Base-by-base conservation (phyloP, 2,888 invertebrate genomes). In the Hoplodrina ambigua region DNA sequence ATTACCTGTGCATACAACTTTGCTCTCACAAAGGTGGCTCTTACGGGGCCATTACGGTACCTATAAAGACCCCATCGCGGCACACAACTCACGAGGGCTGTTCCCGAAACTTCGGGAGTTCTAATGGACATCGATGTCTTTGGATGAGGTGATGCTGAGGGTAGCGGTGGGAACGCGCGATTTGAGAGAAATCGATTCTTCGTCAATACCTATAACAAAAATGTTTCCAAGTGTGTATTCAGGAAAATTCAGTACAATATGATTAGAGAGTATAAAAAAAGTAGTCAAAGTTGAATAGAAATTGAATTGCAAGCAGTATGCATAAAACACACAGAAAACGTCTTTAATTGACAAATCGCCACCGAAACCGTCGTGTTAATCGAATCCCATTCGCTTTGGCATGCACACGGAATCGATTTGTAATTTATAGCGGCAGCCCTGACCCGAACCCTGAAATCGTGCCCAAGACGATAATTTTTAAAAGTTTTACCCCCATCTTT, bases 401-500 rank as follows among this genome's bases (percentile, higher is more conserved):
- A 65, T 72, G 78, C 76, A 85, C 69, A 78, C 84, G 83, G 86
- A 87, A 87, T 87, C 81, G 80, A 83, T 75, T 69, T 69, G 75
- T 76, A 80, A 83, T 81, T 79, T 82, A 80, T 82, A 64, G 71
- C 66, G 69, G 54, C 75, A 71, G 69, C 73, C 66, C 73, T 74
- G 82, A 78, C 80, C 78, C 76, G 72, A 75, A 75, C 70, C 81
- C 75, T 53, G 82, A 84, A 81, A 85, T 85, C 83, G 79, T 66
- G 66, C 84, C 82, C 85, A 62, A 72, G 83, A 66, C 83, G 83
- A 83, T 83, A 76, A 85, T 89, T 88, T 88, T 86, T 75, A 82
- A 88, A 90, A 87, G 82, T 87, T 87, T 81, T 72, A 60, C 75
- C 80, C 72, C 66, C 69, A 56, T 75, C 73, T 80, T 85, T 83